A percentile compares a stretch with the other conserved stretches of the same genome.
phyloP scores from a whole-genome alignment of 2,113 vertebrate genomes.

The Heterochromis multidens region DNA sequence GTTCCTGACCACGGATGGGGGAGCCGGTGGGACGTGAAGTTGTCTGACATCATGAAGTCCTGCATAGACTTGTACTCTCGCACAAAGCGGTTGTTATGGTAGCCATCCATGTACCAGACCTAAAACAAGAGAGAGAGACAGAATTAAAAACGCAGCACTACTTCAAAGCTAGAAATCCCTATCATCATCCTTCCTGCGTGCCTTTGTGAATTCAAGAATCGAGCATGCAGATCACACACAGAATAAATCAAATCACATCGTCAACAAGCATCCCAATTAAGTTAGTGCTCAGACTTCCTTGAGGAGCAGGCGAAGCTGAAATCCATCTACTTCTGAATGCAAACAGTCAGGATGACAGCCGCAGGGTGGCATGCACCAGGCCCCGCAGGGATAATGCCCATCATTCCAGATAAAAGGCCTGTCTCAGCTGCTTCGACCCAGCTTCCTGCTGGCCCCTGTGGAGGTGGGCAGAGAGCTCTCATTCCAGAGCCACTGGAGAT shows the following conservation, averaged over 20 bases:
- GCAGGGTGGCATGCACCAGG: slow-evolving; percentile 14
- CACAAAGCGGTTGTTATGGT: slow-evolving; percentile 98
- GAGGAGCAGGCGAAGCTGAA: slow-evolving; percentile 3
- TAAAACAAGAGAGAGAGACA: slow-evolving; percentile 46
- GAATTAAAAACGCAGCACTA: neutral
- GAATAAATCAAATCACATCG: slow-evolving; percentile 42
- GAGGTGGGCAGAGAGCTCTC: slow-evolving; percentile 23
- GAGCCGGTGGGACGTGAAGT: slow-evolving; percentile 97
- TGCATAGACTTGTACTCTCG: slow-evolving; percentile 93
- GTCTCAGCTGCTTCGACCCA: slow-evolving; percentile 33
- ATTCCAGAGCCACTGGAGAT: slow-evolving; percentile 13
- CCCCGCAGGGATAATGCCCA: slow-evolving; percentile 33
- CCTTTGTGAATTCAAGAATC: neutral
- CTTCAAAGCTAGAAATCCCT: neutral
- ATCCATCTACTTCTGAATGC: slow-evolving; percentile 31
- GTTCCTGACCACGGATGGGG: slow-evolving; percentile 98
- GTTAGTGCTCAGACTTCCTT: neutral
- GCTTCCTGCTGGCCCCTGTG: slow-evolving; percentile 18
- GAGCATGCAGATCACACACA: slow-evolving; percentile 1
- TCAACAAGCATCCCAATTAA: slow-evolving; percentile 58
- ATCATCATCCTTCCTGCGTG: neutral
- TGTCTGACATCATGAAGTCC: slow-evolving; percentile 95
- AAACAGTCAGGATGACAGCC: slow-evolving; percentile 42
- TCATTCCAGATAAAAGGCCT: slow-evolving; percentile 49
- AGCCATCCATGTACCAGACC: slow-evolving; percentile 99